phyloP scores from a whole-genome alignment of 2,888 invertebrate genomes.

The Sesia bembeciformis region DNA sequence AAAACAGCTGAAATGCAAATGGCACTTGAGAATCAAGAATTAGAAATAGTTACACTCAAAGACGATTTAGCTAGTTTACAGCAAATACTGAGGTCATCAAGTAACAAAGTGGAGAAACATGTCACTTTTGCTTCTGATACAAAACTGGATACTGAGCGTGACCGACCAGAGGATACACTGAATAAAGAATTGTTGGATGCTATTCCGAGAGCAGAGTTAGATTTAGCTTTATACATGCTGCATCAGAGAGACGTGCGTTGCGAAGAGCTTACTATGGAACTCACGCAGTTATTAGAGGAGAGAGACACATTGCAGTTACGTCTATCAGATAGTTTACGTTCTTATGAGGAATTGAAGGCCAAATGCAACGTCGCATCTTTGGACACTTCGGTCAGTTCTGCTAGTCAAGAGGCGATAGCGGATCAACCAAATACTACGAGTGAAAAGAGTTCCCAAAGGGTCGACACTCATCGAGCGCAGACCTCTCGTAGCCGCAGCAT shows the following conservation, averaged over 20 bases:
- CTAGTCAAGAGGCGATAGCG: conserved; percentile 35
- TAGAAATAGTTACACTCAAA: conserved; percentile 82
- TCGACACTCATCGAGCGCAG: conserved; percentile 48
- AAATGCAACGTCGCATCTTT: conserved; percentile 33
- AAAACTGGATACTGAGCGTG: conserved; percentile 35
- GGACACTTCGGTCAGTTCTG: conserved; percentile 28
- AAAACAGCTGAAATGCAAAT: conserved; percentile 74
- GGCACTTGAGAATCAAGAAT: conserved; percentile 79
- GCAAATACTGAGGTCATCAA: conserved; percentile 34
- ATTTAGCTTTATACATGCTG: conserved; percentile 87
- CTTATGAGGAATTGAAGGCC: conserved; percentile 75
- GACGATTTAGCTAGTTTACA: conserved; percentile 72
- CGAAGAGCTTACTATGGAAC: conserved; percentile 89
- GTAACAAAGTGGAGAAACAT: conserved; percentile 54
- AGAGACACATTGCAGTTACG: conserved; percentile 88
- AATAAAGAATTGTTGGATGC: conserved; percentile 48
- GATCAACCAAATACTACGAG: conserved; percentile 38
- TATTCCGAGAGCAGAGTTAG: conserved; percentile 79
- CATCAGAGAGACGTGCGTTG: conserved; percentile 90
- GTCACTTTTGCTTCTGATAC: conserved; percentile 64
- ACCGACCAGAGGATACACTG: conserved; percentile 15
- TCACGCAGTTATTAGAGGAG: conserved; percentile 88
- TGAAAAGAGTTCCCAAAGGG: conserved; percentile 43
- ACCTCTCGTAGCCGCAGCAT: conserved; percentile 57
- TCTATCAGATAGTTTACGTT: conserved; percentile 85